phyloP scores from a whole-genome alignment of 2,888 invertebrate genomes.

The Polymixis flavicincta region DNA sequence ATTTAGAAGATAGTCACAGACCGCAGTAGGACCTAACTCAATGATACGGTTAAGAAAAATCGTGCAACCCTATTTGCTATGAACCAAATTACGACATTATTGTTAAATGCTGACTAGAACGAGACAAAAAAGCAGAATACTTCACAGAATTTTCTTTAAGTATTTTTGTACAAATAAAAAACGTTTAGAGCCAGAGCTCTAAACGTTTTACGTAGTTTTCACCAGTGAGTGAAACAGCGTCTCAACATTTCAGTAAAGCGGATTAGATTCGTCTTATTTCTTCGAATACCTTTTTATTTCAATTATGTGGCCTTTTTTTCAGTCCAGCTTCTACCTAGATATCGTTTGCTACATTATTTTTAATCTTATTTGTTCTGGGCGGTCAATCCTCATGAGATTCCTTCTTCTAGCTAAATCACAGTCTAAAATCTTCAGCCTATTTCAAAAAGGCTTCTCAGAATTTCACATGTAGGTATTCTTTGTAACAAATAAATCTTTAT shows the following conservation, averaged over 20 bases:
- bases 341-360: not conserved
- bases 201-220: not conserved
- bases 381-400: not conserved
- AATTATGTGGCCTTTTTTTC: not conserved
- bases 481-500: constrained; percentile 20
- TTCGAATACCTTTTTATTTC: not conserved
- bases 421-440: not conserved
- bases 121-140: not conserved
- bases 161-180: no score
- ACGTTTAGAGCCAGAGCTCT: no score
- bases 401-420: constrained; percentile 1
- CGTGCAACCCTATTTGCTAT: not conserved
- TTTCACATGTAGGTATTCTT: not conserved
- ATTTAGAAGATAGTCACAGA: not conserved
- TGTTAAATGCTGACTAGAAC: not conserved
- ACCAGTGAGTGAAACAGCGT: not conserved
- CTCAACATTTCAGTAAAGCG: not conserved
- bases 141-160: not conserved
- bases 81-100: not conserved
- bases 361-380: not conserved
- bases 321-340: not conserved
- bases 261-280: not conserved
- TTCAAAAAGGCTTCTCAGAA: no score
- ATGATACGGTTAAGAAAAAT: not conserved
- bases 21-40: not conserved